phyloP scores from a whole-genome alignment of 2,888 invertebrate genomes.

The Cinara cedri region DNA sequence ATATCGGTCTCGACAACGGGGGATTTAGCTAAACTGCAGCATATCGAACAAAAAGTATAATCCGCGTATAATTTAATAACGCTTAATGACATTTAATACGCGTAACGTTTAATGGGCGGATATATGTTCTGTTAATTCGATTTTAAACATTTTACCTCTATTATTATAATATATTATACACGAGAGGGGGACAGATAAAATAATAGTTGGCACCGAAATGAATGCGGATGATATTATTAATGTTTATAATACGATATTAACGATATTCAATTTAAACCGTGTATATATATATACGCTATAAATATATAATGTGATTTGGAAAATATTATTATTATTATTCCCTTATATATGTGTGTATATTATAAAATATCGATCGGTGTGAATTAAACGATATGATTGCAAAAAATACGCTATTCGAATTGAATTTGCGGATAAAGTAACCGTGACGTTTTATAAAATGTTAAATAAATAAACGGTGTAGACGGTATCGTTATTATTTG shows the following conservation, averaged over 20 bases:
- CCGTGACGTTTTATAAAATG: too few relatives aligned
- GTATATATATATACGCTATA: too few relatives aligned
- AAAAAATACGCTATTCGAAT: too few relatives aligned
- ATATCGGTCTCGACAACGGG: constrained; percentile 10
- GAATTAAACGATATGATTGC: neutral
- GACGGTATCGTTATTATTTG: too few relatives aligned
- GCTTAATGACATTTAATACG: constrained; percentile 35
- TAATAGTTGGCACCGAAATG: constrained; percentile 39
- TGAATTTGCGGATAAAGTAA: too few relatives aligned
- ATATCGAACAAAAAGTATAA: constrained; percentile 14
- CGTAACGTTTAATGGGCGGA: constrained; percentile 13
- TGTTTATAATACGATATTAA: constrained; percentile 6
- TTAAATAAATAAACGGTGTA: too few relatives aligned
- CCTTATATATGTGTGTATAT: too few relatives aligned
- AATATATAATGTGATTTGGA: constrained; percentile 1
- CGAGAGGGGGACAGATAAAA: constrained; percentile 27
- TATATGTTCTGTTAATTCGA: constrained; percentile 33
- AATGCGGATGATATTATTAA: constrained; percentile 1
- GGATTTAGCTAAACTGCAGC: constrained; percentile 28
- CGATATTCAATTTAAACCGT: constrained; percentile 34
- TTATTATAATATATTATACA: neutral
- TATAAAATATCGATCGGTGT: neutral
- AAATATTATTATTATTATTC: constrained; percentile 17
- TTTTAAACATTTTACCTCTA: constrained; percentile 47
- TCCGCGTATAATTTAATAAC: constrained; percentile 24